These are phyloP conservation scores for Buphagus erythrorhynchus DNA, from an alignment of 2,797 vertebrate genomes.

Conservation along the genomic window DNA sequence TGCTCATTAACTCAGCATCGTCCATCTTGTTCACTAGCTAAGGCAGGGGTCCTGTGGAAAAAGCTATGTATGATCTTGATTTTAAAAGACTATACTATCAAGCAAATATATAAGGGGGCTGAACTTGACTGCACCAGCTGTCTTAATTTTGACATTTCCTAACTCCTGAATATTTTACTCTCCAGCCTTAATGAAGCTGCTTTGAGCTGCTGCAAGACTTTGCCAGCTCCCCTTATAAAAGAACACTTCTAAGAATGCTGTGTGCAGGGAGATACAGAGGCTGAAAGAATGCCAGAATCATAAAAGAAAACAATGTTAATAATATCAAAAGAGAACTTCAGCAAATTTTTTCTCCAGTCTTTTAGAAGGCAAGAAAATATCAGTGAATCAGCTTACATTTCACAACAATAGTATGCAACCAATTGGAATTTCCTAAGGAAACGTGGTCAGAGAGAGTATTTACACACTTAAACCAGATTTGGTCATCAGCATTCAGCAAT, in stretches of 20 bases:
- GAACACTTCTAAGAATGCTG: not conserved
- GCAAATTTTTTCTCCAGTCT: not conserved
- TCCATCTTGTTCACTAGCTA: slow-evolving; percentile 35
- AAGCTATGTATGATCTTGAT: not conserved
- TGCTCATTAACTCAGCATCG: slow-evolving; percentile 66
- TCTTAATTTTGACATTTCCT: not conserved
- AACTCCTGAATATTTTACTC: not conserved
- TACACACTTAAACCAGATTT: not conserved
- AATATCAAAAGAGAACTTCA: not conserved
- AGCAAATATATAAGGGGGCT: not conserved
- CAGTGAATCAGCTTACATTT: not conserved
- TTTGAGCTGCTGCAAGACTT: not conserved
- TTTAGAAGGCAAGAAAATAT: not conserved
- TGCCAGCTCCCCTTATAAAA: not conserved
- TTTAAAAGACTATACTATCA: not conserved
- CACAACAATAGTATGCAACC: not conserved
- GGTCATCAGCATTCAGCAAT: not conserved
- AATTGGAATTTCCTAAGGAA: not conserved
- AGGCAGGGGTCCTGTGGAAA: slow-evolving; percentile 33
- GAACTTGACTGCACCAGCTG: not conserved
- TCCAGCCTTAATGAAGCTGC: not conserved
- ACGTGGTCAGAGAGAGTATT: not conserved
- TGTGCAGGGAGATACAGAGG: not conserved
- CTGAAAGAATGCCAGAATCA: not conserved
- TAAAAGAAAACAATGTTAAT: not conserved